Evolutionary conservation across 2,797 vertebrate species (phyloP), one percentile per base, ranked within the genome.

Genomic region (Aselliscus stoliczkanus): DNA sequence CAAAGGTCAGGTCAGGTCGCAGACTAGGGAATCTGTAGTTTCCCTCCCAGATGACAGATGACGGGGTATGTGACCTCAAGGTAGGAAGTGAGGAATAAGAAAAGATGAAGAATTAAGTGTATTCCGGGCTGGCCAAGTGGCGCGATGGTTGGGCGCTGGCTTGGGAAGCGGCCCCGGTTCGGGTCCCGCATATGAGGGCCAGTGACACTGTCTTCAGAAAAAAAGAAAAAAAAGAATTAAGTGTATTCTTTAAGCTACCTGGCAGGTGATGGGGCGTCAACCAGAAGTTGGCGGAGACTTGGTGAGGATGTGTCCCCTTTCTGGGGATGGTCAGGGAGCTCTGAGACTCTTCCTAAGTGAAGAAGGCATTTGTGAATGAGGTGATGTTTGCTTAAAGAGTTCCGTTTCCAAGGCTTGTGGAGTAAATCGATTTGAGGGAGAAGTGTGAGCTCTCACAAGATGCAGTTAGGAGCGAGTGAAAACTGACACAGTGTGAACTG

Each of bases 401-500:
- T 73, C 27, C 21, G 0, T 91, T 44, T 29, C 69, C n/a, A 27
- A 69, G 52, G 27, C 9, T 1, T 23, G 64, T 4, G 1, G 11
- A 0, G 47, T 7, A 31, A 21, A 2, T 10, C 0, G 34, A 56
- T 44, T 5, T 42, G n/a, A 34, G 54, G 58, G 94, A 18, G 70
- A 42, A 34, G 27, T 13, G 2, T 2, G 14, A 9, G 37, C 52
- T 60, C 1, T 42, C 0, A 73, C 58, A 69, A 65, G 47, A 13
- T 8, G 15, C 11, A 5, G 64, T 73, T 21, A 12, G n/a, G 34
- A 29, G 39, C 21, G 73, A 14, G 3, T 5, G 42, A 31, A 13
- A n/a, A 34, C 0, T 0, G 1, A 56, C 44, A 6, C 3, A 0
- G 25, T 1, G 11, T 13, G 2, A 39, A 1, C 69, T 0, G 5